Evolutionary conservation across 2,888 invertebrate genomes (phyloP).

Genomic region (Volucella bombylans): DNA sequence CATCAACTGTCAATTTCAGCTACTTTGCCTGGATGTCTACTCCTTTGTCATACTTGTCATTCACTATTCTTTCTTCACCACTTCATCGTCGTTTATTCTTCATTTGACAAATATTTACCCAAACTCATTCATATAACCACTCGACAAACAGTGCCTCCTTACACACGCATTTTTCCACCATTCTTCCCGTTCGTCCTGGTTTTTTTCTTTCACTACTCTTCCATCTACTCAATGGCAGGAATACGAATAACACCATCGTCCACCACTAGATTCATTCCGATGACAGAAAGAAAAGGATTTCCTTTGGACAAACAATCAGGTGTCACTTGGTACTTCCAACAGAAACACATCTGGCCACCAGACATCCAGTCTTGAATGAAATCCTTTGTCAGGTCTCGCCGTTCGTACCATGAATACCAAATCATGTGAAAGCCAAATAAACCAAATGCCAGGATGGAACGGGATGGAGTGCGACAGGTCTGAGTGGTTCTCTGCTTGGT

Average conservation of each 20-base stretch:
- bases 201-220: neutral
- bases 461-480: neutral
- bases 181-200: slow-evolving; percentile 20
- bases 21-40: slow-evolving; percentile 19
- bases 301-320: slow-evolving; percentile 67
- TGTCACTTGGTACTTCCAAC: slow-evolving; percentile 35
- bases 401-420: slow-evolving; percentile 49
- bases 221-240: neutral
- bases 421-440: slow-evolving; percentile 73
- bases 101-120: slow-evolving; percentile 60
- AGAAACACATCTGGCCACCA: slow-evolving; percentile 60
- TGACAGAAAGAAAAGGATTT: slow-evolving; percentile 41
- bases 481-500: neutral
- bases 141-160: slow-evolving; percentile 33
- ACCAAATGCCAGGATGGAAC: slow-evolving; percentile 40
- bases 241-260: slow-evolving; percentile 4
- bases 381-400: slow-evolving; percentile 52
- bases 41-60: slow-evolving; percentile 37
- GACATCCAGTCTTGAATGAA: slow-evolving; percentile 26
- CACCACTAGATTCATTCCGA: neutral
- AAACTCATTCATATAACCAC: slow-evolving; percentile 56
- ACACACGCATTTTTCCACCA: slow-evolving; percentile 52
- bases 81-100: slow-evolving; percentile 20
- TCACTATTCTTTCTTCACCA: slow-evolving; percentile 21
- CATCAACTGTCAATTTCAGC: slow-evolving; percentile 35